Base-by-base conservation (phyloP, 2,888 invertebrate species). In the Tribolium freemani region DNA sequence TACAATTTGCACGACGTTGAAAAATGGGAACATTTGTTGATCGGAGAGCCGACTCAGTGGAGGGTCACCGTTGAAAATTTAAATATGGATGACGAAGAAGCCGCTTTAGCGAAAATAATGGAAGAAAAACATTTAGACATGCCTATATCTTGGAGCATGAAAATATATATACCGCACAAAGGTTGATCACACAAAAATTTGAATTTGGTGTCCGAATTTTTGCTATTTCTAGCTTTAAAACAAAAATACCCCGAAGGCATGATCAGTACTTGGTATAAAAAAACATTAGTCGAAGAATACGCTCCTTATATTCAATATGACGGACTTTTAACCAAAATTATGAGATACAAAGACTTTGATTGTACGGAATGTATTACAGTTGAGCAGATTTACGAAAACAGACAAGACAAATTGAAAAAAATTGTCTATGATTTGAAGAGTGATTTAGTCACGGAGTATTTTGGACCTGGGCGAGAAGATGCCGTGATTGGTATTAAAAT, bases 61-160 rank as follows among this genome's bases (percentile, higher is more conserved):
- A 84, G 88, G 6, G 77, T 82, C 16, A 80, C 83, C 20, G 79
- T 81, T 61, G 58, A 79, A n/a, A 78, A 78, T 1, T 83, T 88
- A 30, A 83, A 88, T 2, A 84, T 89, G n/a, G 88, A 90, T 0
- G 91, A 90, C 4, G 84, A 89, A 1, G 89, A 79, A 0, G 75
- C 85, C 0, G 87, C 85, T 13, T 87, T 87, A 21, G 82, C 75
- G 0, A 87, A 88, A 0, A 88, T 89, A 0, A 83, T 88, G 11
- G 77, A 84, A 80, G 93, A 93, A 79, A 94, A 94, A 81, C 94
- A 94, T 83, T 86, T 95, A 50, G 94, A 94, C 77, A 91, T 93
- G 88, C 93, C 94, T 0, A 83, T 87, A 4, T 92, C 93, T 4
- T 96, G 95, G 92, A 93, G 94, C 0, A 88, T 90, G 75, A 90